Percentiles rank a stretch among this genome's conserved stretches.
These are phyloP conservation scores for Puffinus mauretanicus DNA, from an alignment of 2,113 vertebrate species.

Conservation along the genomic window DNA sequence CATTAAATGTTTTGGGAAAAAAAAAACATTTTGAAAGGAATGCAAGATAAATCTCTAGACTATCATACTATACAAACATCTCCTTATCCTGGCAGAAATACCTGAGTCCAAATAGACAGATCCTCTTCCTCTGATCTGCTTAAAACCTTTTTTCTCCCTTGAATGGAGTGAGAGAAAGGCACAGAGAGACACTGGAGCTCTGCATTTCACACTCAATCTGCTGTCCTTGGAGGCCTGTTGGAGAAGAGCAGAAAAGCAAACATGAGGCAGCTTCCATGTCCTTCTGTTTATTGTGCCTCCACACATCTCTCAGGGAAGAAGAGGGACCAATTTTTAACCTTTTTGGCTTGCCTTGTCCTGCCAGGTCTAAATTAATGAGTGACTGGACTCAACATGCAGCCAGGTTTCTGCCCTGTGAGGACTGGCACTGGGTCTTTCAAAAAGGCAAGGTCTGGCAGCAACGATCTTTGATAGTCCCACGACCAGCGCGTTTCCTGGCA, in stretches of 20 bases:
- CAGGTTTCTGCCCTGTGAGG: background rate
- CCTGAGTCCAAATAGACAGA: no score
- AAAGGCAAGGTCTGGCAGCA: background rate
- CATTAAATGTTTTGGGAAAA: background rate
- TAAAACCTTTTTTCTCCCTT: background rate
- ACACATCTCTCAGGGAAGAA: background rate
- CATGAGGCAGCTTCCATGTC: accelerated
- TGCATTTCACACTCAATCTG: background rate
- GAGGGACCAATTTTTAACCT: background rate
- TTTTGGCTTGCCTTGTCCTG: background rate
- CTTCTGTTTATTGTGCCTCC: background rate
- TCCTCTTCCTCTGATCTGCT: background rate
- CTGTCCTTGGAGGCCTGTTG: background rate
- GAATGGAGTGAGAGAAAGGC: background rate
- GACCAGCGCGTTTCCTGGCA: background rate
- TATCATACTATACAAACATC: background rate
- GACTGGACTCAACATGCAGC: background rate
- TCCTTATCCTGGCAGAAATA: background rate
- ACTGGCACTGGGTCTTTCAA: background rate
- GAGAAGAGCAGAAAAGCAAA: background rate
- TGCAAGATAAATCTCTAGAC: background rate
- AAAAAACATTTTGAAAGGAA: background rate
- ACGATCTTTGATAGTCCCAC: accelerated
- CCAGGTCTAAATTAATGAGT: background rate
- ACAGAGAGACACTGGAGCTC: background rate